Percentiles rank a stretch among this genome's conserved stretches.
phyloP scores from a whole-genome alignment of 2,888 invertebrate species.

The Melanotus villosus region DNA sequence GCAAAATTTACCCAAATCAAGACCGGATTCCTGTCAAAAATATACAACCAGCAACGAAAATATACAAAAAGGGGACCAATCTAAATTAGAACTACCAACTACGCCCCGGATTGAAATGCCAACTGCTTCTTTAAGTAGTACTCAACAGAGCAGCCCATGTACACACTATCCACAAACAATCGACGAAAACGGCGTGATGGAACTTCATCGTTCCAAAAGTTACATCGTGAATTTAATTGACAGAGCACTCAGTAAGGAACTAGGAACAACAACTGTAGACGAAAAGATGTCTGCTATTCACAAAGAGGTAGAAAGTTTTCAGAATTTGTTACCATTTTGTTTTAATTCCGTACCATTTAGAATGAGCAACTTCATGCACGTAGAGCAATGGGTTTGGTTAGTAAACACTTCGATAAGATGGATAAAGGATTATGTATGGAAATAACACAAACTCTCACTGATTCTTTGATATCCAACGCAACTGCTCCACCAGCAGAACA shows the following conservation, averaged over 20 bases:
- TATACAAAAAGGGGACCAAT: too few species aligned
- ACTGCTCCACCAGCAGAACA: not conserved
- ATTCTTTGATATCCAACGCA: constrained; percentile 54
- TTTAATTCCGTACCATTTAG: constrained; percentile 54
- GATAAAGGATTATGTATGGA: constrained; percentile 61
- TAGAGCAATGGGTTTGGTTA: constrained; percentile 59
- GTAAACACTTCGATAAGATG: constrained; percentile 55
- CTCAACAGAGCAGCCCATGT: not conserved
- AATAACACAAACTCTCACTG: constrained; percentile 58
- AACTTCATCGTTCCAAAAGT: constrained; percentile 68
- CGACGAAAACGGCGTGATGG: constrained; percentile 63
- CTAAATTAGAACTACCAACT: not conserved
- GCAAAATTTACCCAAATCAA: constrained; percentile 43
- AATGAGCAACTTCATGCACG: constrained; percentile 56
- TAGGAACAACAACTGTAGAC: constrained; percentile 62
- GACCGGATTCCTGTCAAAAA: not conserved
- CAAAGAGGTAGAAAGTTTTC: constrained; percentile 37
- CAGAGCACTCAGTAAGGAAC: constrained; percentile 67
- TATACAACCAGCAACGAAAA: too few species aligned
- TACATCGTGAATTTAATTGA: constrained; percentile 69
- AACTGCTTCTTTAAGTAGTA: not conserved
- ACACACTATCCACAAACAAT: constrained; percentile 9
- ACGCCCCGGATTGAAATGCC: not conserved
- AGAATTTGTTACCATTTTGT: not conserved
- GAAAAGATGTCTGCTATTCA: not conserved